Conservation (phyloP, 2,888 invertebrate genomes). For the Biston stratarius region DNA sequence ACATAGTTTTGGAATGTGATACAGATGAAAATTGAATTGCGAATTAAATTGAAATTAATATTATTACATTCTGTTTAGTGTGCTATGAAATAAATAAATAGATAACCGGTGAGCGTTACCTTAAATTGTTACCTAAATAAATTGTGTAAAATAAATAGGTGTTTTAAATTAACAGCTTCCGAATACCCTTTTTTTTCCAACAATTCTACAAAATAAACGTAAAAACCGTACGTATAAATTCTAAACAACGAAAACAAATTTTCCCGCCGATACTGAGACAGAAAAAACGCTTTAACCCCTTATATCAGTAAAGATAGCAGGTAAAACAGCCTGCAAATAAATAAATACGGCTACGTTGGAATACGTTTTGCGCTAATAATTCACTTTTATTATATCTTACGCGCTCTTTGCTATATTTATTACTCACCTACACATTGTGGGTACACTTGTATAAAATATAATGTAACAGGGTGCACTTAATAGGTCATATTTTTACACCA, state of each 20-base stretch:
- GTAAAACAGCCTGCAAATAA: constrained; percentile 62
- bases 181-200: constrained; percentile 13
- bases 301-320: constrained; percentile 66
- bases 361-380: constrained; percentile 82
- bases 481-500: constrained; percentile 68
- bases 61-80: too few relatives aligned
- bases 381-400: constrained; percentile 85
- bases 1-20: too few relatives aligned
- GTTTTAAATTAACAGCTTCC: not conserved
- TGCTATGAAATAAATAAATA: too few relatives aligned
- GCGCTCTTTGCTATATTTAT: constrained; percentile 83
- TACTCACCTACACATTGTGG: constrained; percentile 77
- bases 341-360: constrained; percentile 73
- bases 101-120: not conserved
- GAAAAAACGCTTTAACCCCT: constrained; percentile 63
- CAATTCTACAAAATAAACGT: constrained; percentile 31
- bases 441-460: constrained; percentile 78
- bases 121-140: not conserved
- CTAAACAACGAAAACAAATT: constrained; percentile 57
- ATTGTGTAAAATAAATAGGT: not conserved
- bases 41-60: too few relatives aligned
- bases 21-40: too few relatives aligned
- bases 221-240: constrained; percentile 41
- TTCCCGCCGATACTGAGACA: constrained; percentile 51
- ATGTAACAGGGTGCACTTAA: constrained; percentile 73